Evolutionary conservation across 2,113 vertebrate species (phyloP), one percentile per base, ranked within the genome.

Genomic region (Coregonus clupeaformis): DNA sequence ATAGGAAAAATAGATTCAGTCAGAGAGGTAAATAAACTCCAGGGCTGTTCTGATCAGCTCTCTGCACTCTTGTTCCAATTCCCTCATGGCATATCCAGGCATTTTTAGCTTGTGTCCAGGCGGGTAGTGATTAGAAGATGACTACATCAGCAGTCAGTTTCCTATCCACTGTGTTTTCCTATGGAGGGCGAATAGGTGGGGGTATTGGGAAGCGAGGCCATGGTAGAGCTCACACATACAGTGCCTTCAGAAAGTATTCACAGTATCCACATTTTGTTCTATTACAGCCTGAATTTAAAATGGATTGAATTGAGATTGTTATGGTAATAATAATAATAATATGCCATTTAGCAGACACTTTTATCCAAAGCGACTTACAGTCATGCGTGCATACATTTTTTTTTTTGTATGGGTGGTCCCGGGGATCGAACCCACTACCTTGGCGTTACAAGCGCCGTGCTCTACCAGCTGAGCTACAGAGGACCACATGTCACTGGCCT

Each of bases 111-210:
- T 55, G 0, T 62, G 84, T 86, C 79, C 78, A 81, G 79, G 79
- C 77, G 83, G 82, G 78, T 27, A 77, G 81, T 80, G 82, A 85
- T 86, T 79, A 83, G 83, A 83, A 85, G 85, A 86, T 85, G 89
- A 89, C 85, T 84, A 75, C 90, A 89, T 86, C 86, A 84, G 85
- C 86, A 87, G 80, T 87, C 87, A 84, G 84, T 76, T 92, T 90
- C 89, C 89, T 88, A 74, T 84, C 65, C 1, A 24, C 68, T 69
- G 66, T 83, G 84, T 90, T 90, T 89, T 86, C 81, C 89, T 88
- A 77, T 79, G 84, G 77, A 59, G 75, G 84, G 82, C 78, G 76
- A 24, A 82, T 78, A 85, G 74, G 80, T 80, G 83, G 78, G 63
- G 82, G 64, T 73, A 9, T 18, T 24, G 36, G n/a, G 67, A 24